Evolutionary conservation across 2,113 vertebrate genomes (phyloP).

Genomic region (Natator depressus): DNA sequence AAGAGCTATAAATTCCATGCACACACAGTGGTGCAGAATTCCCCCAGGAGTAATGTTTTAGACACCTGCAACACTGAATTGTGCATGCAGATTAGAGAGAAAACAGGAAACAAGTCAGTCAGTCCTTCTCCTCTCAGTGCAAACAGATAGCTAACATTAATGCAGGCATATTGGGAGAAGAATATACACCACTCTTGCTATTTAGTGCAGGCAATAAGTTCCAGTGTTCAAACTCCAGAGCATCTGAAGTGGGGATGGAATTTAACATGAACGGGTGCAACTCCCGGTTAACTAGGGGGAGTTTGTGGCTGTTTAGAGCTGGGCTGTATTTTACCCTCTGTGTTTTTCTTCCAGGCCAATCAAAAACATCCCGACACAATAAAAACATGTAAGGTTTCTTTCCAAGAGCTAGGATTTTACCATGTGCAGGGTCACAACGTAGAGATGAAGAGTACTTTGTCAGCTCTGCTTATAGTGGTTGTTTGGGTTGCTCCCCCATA

Average conservation of each 20-base stretch:
- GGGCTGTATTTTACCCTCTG: neutral
- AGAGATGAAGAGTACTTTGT: no score
- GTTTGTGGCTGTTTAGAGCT: neutral
- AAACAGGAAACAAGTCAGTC: no score
- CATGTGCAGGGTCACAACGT: no score
- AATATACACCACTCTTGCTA: neutral
- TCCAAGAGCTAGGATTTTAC: no score
- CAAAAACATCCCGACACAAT: neutral
- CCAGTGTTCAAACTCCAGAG: constrained; percentile 5
- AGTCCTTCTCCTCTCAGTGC: neutral
- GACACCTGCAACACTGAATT: neutral
- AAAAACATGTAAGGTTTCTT: no score
- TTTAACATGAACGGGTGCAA: fast-evolving
- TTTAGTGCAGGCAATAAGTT: neutral
- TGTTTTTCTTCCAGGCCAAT: no score
- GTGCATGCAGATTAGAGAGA: neutral
- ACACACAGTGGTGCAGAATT: no score
- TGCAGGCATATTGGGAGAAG: neutral
- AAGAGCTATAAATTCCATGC: no score
- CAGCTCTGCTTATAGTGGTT: no score
- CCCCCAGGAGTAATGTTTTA: neutral
- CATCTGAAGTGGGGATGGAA: neutral
- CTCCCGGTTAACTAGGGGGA: fast-evolving
- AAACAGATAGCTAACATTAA: neutral
- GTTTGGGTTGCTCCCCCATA: no score